Percentiles rank a stretch among this genome's conserved stretches.
These are phyloP conservation scores for Pica pica DNA, from an alignment of 2,113 vertebrate genomes.

Conservation along the genomic window DNA sequence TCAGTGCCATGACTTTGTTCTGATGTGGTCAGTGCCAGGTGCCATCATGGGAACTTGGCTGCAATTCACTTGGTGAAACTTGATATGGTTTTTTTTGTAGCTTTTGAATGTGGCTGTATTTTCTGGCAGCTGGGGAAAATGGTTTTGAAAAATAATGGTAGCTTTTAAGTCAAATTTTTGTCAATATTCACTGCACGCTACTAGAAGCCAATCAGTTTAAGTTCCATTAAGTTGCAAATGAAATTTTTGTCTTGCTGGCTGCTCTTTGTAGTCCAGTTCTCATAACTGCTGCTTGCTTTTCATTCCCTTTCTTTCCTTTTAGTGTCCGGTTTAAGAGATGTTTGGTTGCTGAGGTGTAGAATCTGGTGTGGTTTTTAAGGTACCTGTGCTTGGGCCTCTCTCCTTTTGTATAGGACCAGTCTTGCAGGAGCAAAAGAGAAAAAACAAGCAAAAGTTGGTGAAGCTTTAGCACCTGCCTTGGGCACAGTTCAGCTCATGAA, in stretches of 20 bases:
- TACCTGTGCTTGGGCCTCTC: not conserved
- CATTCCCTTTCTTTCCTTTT: not conserved
- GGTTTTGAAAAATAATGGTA: constrained; percentile 34
- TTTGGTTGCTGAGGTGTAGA: not conserved
- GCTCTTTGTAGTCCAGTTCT: not conserved
- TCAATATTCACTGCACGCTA: not conserved
- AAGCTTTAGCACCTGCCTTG: not conserved
- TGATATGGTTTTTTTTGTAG: not conserved
- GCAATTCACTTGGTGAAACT: not conserved
- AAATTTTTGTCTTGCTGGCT: not conserved
- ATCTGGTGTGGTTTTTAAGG: not conserved
- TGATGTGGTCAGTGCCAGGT: not conserved
- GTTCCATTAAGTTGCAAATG: not conserved
- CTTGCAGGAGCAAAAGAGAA: not conserved
- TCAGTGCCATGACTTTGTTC: not conserved
- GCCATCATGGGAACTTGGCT: not conserved
- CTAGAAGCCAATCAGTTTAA: constrained; percentile 26
- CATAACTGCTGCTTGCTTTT: not conserved
- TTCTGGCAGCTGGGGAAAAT: constrained; percentile 15
- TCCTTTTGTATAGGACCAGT: not conserved
- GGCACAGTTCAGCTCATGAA: not conserved
- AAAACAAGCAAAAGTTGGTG: not conserved
- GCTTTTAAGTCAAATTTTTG: constrained; percentile 26
- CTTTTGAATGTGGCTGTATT: not conserved
- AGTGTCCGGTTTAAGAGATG: not conserved